Conservation (phyloP, 1,140 invertebrate species). For the Lepidotrigona ventralis region DNA sequence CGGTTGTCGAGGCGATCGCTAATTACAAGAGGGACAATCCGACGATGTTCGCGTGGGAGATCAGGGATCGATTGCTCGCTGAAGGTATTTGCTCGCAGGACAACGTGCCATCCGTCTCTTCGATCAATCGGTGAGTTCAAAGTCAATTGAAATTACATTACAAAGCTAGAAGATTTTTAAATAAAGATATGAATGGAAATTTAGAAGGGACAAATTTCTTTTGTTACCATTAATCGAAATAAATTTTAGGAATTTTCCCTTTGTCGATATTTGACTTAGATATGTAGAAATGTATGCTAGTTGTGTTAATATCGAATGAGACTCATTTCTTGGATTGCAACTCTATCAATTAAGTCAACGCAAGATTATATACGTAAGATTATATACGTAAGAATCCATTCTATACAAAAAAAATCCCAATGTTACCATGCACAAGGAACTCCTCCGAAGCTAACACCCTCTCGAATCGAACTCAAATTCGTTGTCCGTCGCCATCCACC, state of each 20-base stretch:
- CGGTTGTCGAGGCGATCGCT: slow-evolving; percentile 98
- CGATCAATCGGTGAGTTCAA: slow-evolving; percentile 96
- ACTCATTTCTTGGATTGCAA: background rate
- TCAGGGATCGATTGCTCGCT: slow-evolving; percentile 96
- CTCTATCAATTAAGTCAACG: no score
- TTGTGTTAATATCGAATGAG: background rate
- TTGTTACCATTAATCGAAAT: background rate
- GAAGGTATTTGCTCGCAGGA: slow-evolving; percentile 99
- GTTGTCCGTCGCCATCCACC: background rate
- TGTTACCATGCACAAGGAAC: background rate
- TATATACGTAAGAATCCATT: no score
- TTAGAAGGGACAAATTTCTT: background rate
- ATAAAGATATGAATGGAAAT: background rate
- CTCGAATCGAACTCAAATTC: background rate
- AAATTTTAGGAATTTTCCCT: background rate
- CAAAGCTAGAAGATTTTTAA: background rate
- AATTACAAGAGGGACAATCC: slow-evolving; percentile 99
- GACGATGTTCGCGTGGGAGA: slow-evolving; percentile 99
- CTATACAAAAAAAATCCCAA: no score
- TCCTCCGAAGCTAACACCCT: background rate
- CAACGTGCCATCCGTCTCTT: slow-evolving; percentile 99
- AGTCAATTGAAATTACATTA: background rate
- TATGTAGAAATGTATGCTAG: background rate
- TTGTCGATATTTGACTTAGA: background rate
- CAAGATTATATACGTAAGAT: no score